Evolutionary conservation across 1,140 invertebrate genomes (phyloP), one percentile per base, ranked within the genome.

Genomic region (Bombus pyrosoma): DNA sequence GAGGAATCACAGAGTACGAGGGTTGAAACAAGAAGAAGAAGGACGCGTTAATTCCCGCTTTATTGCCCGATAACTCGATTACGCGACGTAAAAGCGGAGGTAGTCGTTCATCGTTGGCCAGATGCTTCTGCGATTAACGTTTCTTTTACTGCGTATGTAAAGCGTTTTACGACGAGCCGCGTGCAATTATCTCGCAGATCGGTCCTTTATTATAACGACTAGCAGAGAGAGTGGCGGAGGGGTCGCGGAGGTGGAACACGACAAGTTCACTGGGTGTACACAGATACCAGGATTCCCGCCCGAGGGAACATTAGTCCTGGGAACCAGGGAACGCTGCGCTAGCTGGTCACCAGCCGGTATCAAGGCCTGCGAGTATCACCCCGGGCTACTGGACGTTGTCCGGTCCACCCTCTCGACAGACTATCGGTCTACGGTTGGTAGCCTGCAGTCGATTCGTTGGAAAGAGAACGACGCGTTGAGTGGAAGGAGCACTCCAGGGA

Each of bases 291-390:
- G 73, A 75, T 89, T 90, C 86, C 77, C 41, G 91, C 91, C 90
- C 73, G 81, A 86, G 89, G 89, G 90, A 90, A 90, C 89, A 92
- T 92, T 92, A 91, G 91, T 91, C 85, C 87, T 89, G 88, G 90
- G 85, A 91, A 91, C 83, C 83, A 81, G 86, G 77, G 83, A 81
- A 80, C 88, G 89, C 69, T 75, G 86, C 71, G 77, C 83, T 90
- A 81, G 87, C 80, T 66, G 71, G 79, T 78, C 76, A 81, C 37
- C 71, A 87, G 37, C 82, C 88, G 75, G 82, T 83, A 87, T 69
- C 86, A 66, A 84, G 81, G 86, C 59, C 74, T 71, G 81, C 80
- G 75, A 86, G 82, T 87, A 86, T 71, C 89, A 82, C 86, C 87
- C 76, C 64, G 69, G 90, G 90, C 90, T 91, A 84, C 37, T 32